Conservation (phyloP, 1,140 invertebrate species). For the Lepidurus couesii region DNA sequence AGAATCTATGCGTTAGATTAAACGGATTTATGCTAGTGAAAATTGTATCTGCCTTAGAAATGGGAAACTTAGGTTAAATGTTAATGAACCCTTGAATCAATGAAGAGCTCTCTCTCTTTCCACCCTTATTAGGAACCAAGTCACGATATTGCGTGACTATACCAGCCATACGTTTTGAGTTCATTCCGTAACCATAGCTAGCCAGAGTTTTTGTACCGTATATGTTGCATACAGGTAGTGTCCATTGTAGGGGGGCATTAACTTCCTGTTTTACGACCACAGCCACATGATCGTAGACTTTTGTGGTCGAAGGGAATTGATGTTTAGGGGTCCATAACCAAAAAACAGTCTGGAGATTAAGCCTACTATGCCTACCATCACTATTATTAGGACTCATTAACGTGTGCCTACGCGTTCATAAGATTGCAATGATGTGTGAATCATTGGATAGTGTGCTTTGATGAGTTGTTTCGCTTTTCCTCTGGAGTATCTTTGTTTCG, state of each 20-base stretch:
- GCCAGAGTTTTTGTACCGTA: neutral
- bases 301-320: neutral
- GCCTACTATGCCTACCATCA: neutral
- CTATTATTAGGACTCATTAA: neutral
- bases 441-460: neutral
- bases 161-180: neutral
- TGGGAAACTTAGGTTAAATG: neutral
- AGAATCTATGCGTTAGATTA: neutral
- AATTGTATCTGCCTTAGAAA: neutral
- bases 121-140: neutral
- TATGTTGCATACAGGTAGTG: neutral
- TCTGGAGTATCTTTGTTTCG: neutral
- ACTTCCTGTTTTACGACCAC: slow-evolving; percentile 2
- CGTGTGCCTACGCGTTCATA: neutral
- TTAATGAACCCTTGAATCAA: slow-evolving; percentile 18
- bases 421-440: neutral
- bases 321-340: neutral
- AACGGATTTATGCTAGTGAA: neutral
- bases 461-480: neutral
- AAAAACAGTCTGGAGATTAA: neutral
- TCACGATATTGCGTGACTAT: slow-evolving; percentile 2
- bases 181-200: neutral
- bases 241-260: slow-evolving; percentile 10
- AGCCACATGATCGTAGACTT: neutral
- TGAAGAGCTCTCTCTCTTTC: neutral